Evolutionary conservation across 2,113 vertebrate species (phyloP).

Genomic region (Morone chrysops): DNA sequence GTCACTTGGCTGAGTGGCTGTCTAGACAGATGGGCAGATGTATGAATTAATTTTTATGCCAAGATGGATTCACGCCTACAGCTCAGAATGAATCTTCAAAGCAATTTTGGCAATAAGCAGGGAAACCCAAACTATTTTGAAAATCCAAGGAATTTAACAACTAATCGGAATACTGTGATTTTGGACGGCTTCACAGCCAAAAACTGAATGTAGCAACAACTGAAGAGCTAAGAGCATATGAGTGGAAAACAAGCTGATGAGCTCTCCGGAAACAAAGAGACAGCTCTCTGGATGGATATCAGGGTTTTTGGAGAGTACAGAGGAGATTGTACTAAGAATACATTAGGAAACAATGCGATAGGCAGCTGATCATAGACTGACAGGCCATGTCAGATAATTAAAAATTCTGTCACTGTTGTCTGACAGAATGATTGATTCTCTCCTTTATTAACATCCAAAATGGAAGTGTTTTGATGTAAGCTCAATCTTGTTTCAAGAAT

Average conservation of each 20-base stretch:
- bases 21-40: constrained; percentile 41
- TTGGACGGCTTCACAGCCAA: constrained; percentile 28
- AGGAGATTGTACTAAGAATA: constrained; percentile 59
- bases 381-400: constrained; percentile 52
- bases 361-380: constrained; percentile 73
- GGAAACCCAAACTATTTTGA: not conserved
- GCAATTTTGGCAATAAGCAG: constrained; percentile 44
- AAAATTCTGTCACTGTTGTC: constrained; percentile 52
- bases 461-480: constrained; percentile 45
- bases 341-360: constrained; percentile 58
- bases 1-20: constrained; percentile 34
- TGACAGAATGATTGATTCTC: constrained; percentile 65
- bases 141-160: constrained; percentile 32
- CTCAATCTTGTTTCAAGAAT: constrained; percentile 52
- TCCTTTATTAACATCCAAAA: constrained; percentile 59
- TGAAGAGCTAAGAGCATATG: constrained; percentile 10
- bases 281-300: constrained; percentile 39
- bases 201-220: constrained; percentile 64
- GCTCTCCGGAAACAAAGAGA: constrained; percentile 37
- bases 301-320: constrained; percentile 42
- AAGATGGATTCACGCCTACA: constrained; percentile 25
- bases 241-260: constrained; percentile 36
- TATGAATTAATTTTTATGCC: constrained; percentile 27
- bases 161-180: constrained; percentile 20
- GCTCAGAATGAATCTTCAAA: constrained; percentile 33